A percentile compares a stretch with the other conserved stretches of the same genome.
phyloP scores from a whole-genome alignment of 2,113 vertebrate genomes.

The Rhinogobius similis region DNA sequence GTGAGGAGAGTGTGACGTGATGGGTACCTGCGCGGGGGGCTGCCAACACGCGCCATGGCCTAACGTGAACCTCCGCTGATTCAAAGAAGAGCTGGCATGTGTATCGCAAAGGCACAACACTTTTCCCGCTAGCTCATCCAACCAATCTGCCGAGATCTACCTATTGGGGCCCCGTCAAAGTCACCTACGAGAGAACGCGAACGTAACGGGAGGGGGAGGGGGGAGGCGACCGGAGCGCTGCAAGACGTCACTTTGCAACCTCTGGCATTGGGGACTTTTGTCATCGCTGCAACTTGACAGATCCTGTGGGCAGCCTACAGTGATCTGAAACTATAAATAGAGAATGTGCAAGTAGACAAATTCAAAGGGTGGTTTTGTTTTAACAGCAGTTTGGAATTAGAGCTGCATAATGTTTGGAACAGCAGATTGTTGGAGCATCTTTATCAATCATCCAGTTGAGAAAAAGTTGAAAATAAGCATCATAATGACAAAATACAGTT shows the following conservation, averaged over 20 bases:
- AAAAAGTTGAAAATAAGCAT: no score
- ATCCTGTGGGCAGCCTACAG: conserved; percentile 46
- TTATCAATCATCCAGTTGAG: no score
- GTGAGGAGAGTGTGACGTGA: conserved; percentile 3
- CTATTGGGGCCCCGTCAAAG: conserved; percentile 33
- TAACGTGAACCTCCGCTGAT: conserved; percentile 30
- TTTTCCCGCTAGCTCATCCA: conserved; percentile 7
- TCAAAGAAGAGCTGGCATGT: conserved; percentile 34
- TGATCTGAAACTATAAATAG: conserved; percentile 59
- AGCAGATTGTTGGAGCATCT: no score
- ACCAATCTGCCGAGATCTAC: conserved; percentile 32
- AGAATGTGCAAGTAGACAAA: conserved; percentile 3
- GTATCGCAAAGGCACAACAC: conserved; percentile 21
- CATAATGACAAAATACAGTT: no score
- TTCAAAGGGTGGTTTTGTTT: background rate
- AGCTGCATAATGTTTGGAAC: no score
- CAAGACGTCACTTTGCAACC: conserved; percentile 59
- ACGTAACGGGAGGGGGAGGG: background rate
- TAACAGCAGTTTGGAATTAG: background rate
- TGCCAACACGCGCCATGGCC: conserved; percentile 1
- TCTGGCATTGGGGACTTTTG: conserved; percentile 51
- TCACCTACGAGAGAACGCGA: conserved; percentile 32
- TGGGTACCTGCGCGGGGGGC: background rate
- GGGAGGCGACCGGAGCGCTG: conserved; percentile 11
- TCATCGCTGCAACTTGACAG: conserved; percentile 61